Conservation (phyloP, 2,113 vertebrate species). For the Hippoglossus stenolepis region DNA sequence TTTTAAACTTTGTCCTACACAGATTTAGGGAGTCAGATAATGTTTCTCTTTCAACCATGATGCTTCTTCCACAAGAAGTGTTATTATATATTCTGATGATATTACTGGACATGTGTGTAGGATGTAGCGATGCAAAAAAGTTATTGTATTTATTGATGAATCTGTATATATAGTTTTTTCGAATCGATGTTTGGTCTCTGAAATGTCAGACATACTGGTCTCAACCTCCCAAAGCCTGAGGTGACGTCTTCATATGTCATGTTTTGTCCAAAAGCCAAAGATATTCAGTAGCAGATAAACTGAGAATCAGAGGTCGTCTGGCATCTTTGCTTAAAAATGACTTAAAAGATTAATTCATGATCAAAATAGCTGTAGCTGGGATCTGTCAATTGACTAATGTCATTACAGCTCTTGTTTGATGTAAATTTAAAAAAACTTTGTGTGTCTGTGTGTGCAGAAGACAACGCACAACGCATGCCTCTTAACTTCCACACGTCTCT, state of each 20-base stretch:
- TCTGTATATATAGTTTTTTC: too few species aligned
- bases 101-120: not conserved
- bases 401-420: not conserved
- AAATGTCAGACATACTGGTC: too few species aligned
- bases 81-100: not conserved
- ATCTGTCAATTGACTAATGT: not conserved
- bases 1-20: constrained; percentile 34
- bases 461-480: not conserved
- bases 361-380: not conserved
- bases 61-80: not conserved
- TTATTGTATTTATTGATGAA: not conserved
- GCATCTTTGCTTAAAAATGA: not conserved
- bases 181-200: too few species aligned
- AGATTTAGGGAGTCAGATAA: not conserved
- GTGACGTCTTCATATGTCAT: not conserved
- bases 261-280: too few species aligned
- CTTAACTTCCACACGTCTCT: constrained; percentile 34
- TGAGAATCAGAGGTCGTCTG: not conserved
- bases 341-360: not conserved
- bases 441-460: constrained; percentile 1
- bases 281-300: not conserved
- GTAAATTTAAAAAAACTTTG: not conserved
- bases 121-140: not conserved
- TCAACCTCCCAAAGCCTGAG: too few species aligned
- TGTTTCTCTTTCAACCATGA: not conserved